phyloP scores from a whole-genome alignment of 2,113 vertebrate genomes.

The Athene cunicularia region DNA sequence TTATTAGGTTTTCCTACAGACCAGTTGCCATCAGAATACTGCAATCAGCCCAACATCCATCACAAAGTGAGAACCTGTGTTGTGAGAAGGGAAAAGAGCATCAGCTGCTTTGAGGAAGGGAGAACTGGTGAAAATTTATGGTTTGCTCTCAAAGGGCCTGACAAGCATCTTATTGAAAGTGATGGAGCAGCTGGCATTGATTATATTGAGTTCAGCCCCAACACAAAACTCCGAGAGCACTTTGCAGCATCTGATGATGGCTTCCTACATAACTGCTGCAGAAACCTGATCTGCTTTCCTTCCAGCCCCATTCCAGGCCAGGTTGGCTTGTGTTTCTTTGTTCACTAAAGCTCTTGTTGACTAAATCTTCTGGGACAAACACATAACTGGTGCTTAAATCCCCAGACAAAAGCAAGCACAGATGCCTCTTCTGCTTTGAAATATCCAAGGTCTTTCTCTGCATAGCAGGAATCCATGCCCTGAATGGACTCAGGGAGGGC shows the following conservation, averaged over 20 bases:
- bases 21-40: background rate
- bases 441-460: slow-evolving; percentile 7
- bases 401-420: slow-evolving; percentile 23
- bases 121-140: background rate
- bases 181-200: slow-evolving; percentile 11
- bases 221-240: background rate
- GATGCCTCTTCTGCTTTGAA: slow-evolving; percentile 50
- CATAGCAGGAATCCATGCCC: slow-evolving; percentile 19
- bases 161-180: background rate
- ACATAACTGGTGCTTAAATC: slow-evolving; percentile 34
- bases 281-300: background rate
- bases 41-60: background rate
- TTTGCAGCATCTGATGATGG: background rate
- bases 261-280: background rate
- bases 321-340: slow-evolving; percentile 30
- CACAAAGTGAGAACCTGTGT: background rate
- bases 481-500: background rate
- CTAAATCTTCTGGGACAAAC: slow-evolving; percentile 30
- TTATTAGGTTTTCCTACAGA: background rate
- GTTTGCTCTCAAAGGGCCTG: background rate
- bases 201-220: background rate
- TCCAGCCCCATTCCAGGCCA: background rate
- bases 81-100: background rate
- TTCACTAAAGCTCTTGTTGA: slow-evolving; percentile 47
- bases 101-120: background rate